These are phyloP conservation scores for Hipposideros armiger DNA, from an alignment of 2,113 vertebrate genomes.

Conservation along the genomic window DNA sequence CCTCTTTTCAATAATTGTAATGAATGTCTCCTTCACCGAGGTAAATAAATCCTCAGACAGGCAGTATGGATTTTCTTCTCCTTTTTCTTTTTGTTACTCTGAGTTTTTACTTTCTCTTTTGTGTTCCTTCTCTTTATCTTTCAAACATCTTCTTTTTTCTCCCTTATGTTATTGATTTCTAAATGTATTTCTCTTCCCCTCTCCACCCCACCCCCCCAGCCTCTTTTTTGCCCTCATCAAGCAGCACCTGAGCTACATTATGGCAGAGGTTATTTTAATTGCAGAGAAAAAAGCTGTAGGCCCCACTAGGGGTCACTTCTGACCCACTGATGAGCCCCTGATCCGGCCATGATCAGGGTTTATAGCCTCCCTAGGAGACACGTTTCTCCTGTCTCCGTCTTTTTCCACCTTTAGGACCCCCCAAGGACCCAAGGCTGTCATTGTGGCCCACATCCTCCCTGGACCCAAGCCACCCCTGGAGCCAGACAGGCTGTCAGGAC, in stretches of 20 bases:
- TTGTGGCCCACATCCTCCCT: constrained; percentile 84
- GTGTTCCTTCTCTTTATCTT: not conserved
- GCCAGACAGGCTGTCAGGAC: constrained; percentile 75
- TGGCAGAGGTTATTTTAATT: not conserved
- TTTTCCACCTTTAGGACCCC: constrained; percentile 24
- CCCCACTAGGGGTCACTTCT: constrained; percentile 85
- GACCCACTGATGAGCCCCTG: constrained; percentile 59
- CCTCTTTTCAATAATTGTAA: not conserved
- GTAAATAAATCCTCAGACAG: not conserved
- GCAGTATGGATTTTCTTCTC: not conserved
- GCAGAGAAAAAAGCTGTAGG: not conserved
- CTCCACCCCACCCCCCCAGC: no score
- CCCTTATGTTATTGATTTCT: not conserved
- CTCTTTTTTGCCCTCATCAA: not conserved
- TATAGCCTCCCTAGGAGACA: not conserved
- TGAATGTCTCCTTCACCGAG: not conserved
- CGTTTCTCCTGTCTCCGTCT: not conserved
- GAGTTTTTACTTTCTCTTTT: not conserved
- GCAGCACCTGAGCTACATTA: not conserved
- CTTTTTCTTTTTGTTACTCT: not conserved
- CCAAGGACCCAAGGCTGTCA: constrained; percentile 69
- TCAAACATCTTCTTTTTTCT: not conserved
- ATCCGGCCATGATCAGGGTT: not conserved
- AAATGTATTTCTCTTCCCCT: not conserved
- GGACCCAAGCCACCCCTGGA: constrained; percentile 78